Evolutionary conservation across 1,140 invertebrate species (phyloP).

Genomic region (Akabosia matsudoensis): DNA sequence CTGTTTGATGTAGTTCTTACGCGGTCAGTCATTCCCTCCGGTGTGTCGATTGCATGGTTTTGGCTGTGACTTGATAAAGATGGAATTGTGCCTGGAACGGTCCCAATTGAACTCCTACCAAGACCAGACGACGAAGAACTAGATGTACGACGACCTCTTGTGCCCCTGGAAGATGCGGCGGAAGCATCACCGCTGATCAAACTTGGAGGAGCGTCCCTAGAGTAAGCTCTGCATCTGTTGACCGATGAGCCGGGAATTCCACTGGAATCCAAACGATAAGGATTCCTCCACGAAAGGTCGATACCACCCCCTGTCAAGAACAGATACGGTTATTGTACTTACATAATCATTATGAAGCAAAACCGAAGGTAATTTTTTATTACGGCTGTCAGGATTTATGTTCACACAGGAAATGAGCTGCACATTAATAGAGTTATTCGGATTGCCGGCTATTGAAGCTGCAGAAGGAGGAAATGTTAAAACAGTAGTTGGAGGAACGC

Average conservation of each 20-base stretch:
- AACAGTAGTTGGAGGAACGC: neutral
- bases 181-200: neutral
- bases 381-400: slow-evolving; percentile 9
- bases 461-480: neutral
- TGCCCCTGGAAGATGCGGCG: neutral
- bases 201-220: neutral
- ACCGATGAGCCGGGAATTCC: neutral
- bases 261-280: too few relatives aligned
- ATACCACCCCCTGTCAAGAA: neutral
- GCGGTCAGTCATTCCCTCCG: slow-evolving; percentile 7
- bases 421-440: slow-evolving; percentile 10
- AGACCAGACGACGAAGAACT: slow-evolving; percentile 1
- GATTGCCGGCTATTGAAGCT: neutral
- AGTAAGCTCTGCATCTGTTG: slow-evolving; percentile 1
- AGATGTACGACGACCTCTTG: neutral
- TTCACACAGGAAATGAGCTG: slow-evolving; percentile 19
- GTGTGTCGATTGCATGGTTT: slow-evolving; percentile 15
- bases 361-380: neutral
- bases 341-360: slow-evolving; percentile 1
- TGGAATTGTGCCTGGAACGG: neutral
- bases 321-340: too few relatives aligned
- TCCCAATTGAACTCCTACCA: neutral
- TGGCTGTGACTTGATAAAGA: slow-evolving; percentile 3
- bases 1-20: neutral
- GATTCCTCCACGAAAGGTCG: slow-evolving; percentile 11